A percentile compares a stretch with the other conserved stretches of the same genome.
phyloP scores from a whole-genome alignment of 2,113 vertebrate species.

The Danio rerio region DNA sequence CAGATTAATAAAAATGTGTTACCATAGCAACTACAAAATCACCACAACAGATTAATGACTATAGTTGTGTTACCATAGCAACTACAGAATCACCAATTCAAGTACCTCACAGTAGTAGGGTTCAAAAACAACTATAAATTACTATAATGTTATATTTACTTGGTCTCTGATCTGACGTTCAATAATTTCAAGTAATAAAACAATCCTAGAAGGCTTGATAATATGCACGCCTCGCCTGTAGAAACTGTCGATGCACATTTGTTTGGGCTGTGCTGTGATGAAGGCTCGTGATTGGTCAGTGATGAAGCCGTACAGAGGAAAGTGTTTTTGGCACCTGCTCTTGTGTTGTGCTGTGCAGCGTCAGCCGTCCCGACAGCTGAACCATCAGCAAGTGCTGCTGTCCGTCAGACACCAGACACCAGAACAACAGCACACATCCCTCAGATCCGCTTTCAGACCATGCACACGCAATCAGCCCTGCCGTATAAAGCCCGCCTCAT shows the following conservation, averaged over 20 bases:
- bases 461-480: neutral
- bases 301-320: neutral
- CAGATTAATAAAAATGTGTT: no score
- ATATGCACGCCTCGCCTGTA: neutral
- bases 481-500: neutral
- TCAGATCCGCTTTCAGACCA: neutral
- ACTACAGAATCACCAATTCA: no score
- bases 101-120: no score
- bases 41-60: no score
- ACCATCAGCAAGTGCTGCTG: slow-evolving; percentile 33
- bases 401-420: slow-evolving; percentile 43
- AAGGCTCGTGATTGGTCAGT: neutral
- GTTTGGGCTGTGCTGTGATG: neutral
- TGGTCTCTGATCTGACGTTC: no score
- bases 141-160: no score
- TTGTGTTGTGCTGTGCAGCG: slow-evolving; percentile 21
- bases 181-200: no score
- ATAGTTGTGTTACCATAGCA: no score
- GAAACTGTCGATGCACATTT: neutral
- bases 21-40: no score
- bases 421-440: slow-evolving; percentile 20
- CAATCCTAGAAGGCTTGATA: neutral
- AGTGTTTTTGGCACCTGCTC: slow-evolving; percentile 3
- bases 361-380: slow-evolving; percentile 55
- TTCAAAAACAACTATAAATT: no score